Evolutionary conservation across 2,113 vertebrate genomes (phyloP).

Genomic region (Ciconia boyciana): DNA sequence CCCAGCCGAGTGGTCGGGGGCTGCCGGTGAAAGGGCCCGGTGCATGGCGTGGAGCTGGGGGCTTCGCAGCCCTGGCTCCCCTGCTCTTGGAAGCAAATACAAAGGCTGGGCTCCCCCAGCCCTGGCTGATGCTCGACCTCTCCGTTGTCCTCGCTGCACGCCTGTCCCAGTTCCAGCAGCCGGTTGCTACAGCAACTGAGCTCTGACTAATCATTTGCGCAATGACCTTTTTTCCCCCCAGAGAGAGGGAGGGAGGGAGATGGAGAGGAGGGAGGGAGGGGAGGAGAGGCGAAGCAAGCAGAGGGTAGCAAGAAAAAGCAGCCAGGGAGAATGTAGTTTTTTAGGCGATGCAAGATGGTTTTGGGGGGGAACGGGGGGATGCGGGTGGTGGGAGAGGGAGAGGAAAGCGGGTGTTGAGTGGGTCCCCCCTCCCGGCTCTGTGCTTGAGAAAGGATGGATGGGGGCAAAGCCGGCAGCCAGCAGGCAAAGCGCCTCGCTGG

Average conservation of each 20-base stretch:
- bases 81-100: constrained; percentile 56
- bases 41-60: neutral
- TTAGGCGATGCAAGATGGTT: neutral
- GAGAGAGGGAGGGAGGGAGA: constrained; percentile 77
- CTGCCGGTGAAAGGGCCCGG: neutral
- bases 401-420: neutral
- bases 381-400: neutral
- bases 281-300: constrained; percentile 56
- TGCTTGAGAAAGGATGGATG: neutral
- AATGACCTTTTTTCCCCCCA: constrained; percentile 93
- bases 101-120: constrained; percentile 81
- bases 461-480: neutral
- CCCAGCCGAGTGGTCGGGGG: neutral
- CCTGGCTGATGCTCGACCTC: constrained; percentile 85
- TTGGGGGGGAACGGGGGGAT: neutral
- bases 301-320: constrained; percentile 71
- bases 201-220: constrained; percentile 96
- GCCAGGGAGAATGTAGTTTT: constrained; percentile 34
- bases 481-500: neutral
- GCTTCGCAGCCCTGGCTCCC: constrained; percentile 38
- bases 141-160: constrained; percentile 89
- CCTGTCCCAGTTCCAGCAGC: constrained; percentile 87
- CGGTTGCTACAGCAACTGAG: constrained; percentile 90
- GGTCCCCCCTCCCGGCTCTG: accelerated
- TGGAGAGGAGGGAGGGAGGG: constrained; percentile 56